Percentiles rank a stretch among this genome's conserved stretches.
Conservation (phyloP, 2,888 invertebrate genomes). For the Pyralis farinalis region DNA sequence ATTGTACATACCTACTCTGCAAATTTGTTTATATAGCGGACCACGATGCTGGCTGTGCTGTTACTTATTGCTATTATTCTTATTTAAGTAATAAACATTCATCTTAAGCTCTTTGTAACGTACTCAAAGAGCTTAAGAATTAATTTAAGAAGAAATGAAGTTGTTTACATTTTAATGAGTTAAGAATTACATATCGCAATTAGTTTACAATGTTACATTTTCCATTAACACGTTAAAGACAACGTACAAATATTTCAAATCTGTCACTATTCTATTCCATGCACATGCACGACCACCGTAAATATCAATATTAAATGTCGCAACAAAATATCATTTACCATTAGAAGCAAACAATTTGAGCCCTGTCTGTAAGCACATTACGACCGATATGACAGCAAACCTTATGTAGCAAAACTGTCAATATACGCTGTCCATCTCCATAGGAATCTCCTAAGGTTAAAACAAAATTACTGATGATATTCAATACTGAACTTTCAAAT, state of each 20-base stretch:
- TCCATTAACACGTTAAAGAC: background rate
- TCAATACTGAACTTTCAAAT: background rate
- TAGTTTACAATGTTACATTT: background rate
- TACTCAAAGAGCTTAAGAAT: too few species aligned
- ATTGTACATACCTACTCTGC: too few species aligned
- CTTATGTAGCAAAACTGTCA: background rate
- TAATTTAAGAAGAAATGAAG: too few species aligned
- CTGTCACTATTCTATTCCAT: slow-evolving; percentile 4
- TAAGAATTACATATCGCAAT: too few species aligned
- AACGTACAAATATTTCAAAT: background rate
- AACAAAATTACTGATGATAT: background rate
- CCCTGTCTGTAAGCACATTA: background rate
- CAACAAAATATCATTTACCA: background rate
- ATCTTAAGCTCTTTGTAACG: too few species aligned
- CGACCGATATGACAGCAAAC: background rate
- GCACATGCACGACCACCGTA: slow-evolving; percentile 1
- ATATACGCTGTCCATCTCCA: background rate
- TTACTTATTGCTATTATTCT: too few species aligned
- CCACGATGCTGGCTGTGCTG: too few species aligned
- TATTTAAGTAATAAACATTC: too few species aligned
- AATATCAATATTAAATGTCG: slow-evolving; percentile 3
- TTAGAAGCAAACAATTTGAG: background rate
- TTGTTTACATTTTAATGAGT: too few species aligned
- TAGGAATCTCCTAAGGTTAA: background rate
- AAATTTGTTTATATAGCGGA: too few species aligned